Percentiles rank a stretch among this genome's conserved stretches.
These are phyloP conservation scores for Dione juno DNA, from an alignment of 2,888 invertebrate species.

Conservation along the genomic window DNA sequence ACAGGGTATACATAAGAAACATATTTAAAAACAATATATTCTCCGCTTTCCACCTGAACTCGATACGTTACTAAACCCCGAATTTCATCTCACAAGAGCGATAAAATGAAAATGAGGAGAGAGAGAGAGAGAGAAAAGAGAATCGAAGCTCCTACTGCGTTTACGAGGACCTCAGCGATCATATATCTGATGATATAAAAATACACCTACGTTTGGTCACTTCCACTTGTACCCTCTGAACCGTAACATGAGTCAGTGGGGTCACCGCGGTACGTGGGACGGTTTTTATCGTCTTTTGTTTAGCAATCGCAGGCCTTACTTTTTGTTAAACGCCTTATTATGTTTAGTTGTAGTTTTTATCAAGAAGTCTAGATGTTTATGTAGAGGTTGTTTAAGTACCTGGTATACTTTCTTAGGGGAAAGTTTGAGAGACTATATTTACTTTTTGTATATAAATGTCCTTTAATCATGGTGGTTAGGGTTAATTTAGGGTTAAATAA, in stretches of 20 bases:
- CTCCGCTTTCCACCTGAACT: too few species aligned
- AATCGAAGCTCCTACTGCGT: too few species aligned
- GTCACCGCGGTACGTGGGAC: conserved; percentile 50
- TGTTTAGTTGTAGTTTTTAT: neutral
- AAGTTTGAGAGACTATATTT: neutral
- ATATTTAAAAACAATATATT: too few species aligned
- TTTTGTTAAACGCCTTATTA: conserved; percentile 22
- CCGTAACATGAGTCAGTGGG: conserved; percentile 51
- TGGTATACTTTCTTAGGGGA: neutral
- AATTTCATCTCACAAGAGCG: too few species aligned
- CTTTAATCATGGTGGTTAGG: neutral
- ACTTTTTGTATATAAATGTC: neutral
- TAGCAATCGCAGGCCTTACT: conserved; percentile 24
- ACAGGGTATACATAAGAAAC: too few species aligned
- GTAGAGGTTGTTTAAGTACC: neutral
- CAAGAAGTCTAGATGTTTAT: conserved; percentile 4
- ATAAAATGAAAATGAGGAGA: too few species aligned
- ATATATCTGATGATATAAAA: neutral
- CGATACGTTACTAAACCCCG: too few species aligned
- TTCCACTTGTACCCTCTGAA: conserved; percentile 38
- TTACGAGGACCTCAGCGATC: neutral
- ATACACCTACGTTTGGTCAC: conserved; percentile 33
- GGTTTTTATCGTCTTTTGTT: conserved; percentile 49
- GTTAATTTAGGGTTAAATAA: neutral
- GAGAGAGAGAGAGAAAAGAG: too few species aligned